Evolutionary conservation across 92 coral and sea anemone genomes (phyloP), one percentile per base, ranked within the genome.

Genomic region (Palythoa grandis): DNA sequence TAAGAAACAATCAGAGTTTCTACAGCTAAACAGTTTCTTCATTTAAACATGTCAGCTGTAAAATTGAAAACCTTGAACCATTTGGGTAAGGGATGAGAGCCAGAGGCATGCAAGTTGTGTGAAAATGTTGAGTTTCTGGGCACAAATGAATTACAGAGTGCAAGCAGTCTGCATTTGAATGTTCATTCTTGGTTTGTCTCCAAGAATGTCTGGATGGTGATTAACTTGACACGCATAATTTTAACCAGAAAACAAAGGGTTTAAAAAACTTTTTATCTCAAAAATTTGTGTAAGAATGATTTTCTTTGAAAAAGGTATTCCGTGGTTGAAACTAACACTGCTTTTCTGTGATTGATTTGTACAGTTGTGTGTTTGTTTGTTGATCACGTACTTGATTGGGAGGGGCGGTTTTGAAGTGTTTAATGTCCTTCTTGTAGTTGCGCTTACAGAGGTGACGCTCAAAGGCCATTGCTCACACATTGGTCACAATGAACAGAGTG

Each of bases 391-490:
- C n/a, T 16, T 80, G 85, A 65, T 80, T 63, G 74, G 85, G 74
- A 14, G 80, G 98, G 95, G 53, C 93, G 92, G 94, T 89, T 86
- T 87, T 67, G 86, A 92, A 90, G 92, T 94, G 90, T 94, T 94
- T 92, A 94, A 88, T 88, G 91, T 94, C 91, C 95, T 94, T 94
- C 94, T 93, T 92, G 98, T 94, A 86, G 79, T 90, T 94, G 98
- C 98, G 95, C 98, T 94, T 92, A 89, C 98, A 94, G 98, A 92
- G 95, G 89, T 91, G 93, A 93, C 91, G 87, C 98, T 86, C 98
- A 92, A 92, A 90, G 98, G 98, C 91, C 98, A 92, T 94, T 94
- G 98, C 98, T 94, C 98, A 94, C 98, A 94, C 91, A 92, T 91
- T 91, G 86, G 89, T 87, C 84, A 39, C 74, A 73, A 88, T 80